phyloP scores from a whole-genome alignment of 2,888 invertebrate genomes.

The Dicranocentrus wangi region DNA sequence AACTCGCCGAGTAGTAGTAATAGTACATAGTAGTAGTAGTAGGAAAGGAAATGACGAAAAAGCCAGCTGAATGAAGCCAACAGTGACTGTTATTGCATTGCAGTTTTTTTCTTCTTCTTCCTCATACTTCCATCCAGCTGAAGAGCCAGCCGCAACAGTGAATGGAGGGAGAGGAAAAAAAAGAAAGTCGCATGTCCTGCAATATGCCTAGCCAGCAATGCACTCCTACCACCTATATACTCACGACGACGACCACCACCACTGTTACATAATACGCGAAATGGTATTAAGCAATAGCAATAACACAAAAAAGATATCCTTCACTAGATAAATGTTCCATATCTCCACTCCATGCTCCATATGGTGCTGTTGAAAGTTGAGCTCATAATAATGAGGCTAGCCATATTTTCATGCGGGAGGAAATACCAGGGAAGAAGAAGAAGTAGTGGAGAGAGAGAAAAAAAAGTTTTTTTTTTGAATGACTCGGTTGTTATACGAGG shows the following conservation, averaged over 20 bases:
- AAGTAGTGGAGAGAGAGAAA: slow-evolving; percentile 16
- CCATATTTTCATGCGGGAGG: slow-evolving; percentile 36
- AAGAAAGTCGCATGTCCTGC: slow-evolving; percentile 4
- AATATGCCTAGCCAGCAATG: not conserved
- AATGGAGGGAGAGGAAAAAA: not conserved
- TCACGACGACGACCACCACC: not conserved
- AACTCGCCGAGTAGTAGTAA: too few species aligned
- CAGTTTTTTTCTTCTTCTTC: not conserved
- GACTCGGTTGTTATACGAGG: slow-evolving; percentile 15
- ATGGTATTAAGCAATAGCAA: slow-evolving; percentile 11
- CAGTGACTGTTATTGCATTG: slow-evolving; percentile 2
- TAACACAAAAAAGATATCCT: slow-evolving; percentile 14
- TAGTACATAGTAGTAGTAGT: too few species aligned
- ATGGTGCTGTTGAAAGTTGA: slow-evolving; percentile 17
- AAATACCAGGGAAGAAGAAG: not conserved
- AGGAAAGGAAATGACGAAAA: slow-evolving; percentile 27
- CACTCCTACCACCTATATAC: not conserved
- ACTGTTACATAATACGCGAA: not conserved
- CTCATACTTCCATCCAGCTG: slow-evolving; percentile 10
- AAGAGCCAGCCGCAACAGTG: slow-evolving; percentile 8
- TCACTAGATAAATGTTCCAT: slow-evolving; percentile 29
- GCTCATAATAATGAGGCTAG: slow-evolving; percentile 32
- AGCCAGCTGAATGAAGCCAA: slow-evolving; percentile 18
- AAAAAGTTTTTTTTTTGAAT: slow-evolving; percentile 52
- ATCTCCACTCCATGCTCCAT: slow-evolving; percentile 16